Evolutionary conservation across 2,888 invertebrate genomes (phyloP), one percentile per base, ranked within the genome.

Genomic region (Eupithecia subfuscata): DNA sequence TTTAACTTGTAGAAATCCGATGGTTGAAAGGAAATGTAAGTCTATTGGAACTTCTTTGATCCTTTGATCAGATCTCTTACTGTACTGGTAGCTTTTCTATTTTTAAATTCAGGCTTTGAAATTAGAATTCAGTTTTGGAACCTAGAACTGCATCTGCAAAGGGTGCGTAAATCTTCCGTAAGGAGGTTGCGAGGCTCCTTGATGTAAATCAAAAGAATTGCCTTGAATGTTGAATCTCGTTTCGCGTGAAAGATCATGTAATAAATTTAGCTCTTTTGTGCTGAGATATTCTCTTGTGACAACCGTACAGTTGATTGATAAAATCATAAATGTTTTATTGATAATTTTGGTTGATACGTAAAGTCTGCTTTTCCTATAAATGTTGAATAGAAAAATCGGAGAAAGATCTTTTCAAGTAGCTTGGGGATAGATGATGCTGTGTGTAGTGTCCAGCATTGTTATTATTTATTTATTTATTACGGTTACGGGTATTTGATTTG

Each of bases 261-360:
- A 80, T 82, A 82, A 82, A 86, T 84, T 86, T 85, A 79, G 83
- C 77, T 85, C 76, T 81, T 77, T 74, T 77, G 82, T 82, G 82
- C 76, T 80, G 81, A 85, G 85, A 88, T 88, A 84, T 86, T 25
- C 25, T 60, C 60, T 4, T 60, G 60, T 25, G 60, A 60, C 85
- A 86, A 90, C 87, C 89, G 89, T 64, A 34, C 64, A 9, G 8
- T 18, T 64, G 16, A 34, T 34, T 1, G 64, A 64, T 22, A 64
- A 30, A 63, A 34, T 30, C 34, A 18, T 60, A 60, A 56, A 60
- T 12, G 60, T 25, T 6, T 22, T 60, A 25, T 25, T 60, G 14
- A 60, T 5, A 64, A 34, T 34, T 64, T 30, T 64, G 34, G 18
- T 16, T 34, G 22, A 16, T 34, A 48, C n/a, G 8, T 63, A 64